Evolutionary conservation across 1,140 invertebrate genomes (phyloP).

Genomic region (Scylla paramamosain): DNA sequence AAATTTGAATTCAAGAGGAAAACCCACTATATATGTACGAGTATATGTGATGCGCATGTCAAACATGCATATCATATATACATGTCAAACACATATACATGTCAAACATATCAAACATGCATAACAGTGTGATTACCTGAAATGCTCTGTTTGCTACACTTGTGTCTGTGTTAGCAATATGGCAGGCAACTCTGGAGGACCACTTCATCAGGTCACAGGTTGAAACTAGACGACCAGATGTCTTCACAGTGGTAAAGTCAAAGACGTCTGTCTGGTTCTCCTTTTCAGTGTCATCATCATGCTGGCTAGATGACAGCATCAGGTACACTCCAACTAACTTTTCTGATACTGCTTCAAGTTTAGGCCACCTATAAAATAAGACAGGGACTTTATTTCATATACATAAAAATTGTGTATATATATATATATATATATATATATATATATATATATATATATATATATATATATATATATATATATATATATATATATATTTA

Average conservation of each 20-base stretch:
- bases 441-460: no score
- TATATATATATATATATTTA: no score
- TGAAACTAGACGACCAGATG: constrained; percentile 80
- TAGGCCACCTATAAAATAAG: constrained; percentile 84
- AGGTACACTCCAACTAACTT: constrained; percentile 92
- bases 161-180: constrained; percentile 58
- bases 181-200: constrained; percentile 88
- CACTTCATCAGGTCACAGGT: constrained; percentile 95
- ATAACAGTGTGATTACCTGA: constrained; percentile 65
- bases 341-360: constrained; percentile 87
- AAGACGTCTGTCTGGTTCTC: constrained; percentile 22
- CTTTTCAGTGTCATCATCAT: constrained; percentile 79
- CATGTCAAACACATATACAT: not conserved
- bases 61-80: not conserved
- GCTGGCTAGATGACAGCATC: constrained; percentile 87
- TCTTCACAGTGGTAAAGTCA: constrained; percentile 71
- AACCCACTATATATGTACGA: no score
- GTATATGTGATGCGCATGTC: no score
- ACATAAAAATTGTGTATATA: not conserved
- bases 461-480: no score
- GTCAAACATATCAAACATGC: not conserved
- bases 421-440: no score
- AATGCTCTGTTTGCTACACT: constrained; percentile 72
- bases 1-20: no score
- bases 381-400: constrained; percentile 36